phyloP scores from a whole-genome alignment of 2,797 vertebrate genomes.

The Diplodus sargus region DNA sequence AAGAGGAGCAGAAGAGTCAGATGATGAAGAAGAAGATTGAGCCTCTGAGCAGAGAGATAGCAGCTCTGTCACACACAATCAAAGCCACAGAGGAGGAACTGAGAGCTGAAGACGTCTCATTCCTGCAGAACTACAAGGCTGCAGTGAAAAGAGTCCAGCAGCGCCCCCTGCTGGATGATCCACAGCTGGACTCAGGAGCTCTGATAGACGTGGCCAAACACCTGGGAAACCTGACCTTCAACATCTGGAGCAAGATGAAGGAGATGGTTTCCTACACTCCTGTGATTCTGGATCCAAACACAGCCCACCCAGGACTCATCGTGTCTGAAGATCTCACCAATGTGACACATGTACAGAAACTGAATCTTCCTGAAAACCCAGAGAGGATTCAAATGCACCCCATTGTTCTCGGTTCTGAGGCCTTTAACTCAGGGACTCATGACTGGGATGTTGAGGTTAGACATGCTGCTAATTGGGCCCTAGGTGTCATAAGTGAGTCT shows the following conservation, averaged over 20 bases:
- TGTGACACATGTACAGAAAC: neutral
- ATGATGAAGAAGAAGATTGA: slow-evolving; percentile 21
- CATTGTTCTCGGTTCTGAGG: neutral
- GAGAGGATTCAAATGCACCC: no score
- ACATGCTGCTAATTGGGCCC: neutral
- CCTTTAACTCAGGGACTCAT: slow-evolving; percentile 32
- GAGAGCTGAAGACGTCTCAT: slow-evolving; percentile 12
- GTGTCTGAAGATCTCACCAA: slow-evolving; percentile 35
- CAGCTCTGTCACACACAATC: slow-evolving; percentile 23
- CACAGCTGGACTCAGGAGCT: slow-evolving; percentile 22
- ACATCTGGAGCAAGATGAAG: slow-evolving; percentile 36
- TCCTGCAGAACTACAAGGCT: slow-evolving; percentile 38
- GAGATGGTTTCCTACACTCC: slow-evolving; percentile 20
- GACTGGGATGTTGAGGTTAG: slow-evolving; percentile 28
- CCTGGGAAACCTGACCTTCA: slow-evolving; percentile 29
- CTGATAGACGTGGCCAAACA: slow-evolving; percentile 24
- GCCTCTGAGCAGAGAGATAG: slow-evolving; percentile 13
- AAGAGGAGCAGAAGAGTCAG: slow-evolving; percentile 36
- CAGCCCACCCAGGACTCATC: neutral
- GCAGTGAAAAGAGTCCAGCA: slow-evolving; percentile 34
- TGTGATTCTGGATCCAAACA: slow-evolving; percentile 41
- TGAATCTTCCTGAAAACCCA: no score
- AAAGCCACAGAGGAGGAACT: slow-evolving; percentile 8
- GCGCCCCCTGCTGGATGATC: slow-evolving; percentile 17
- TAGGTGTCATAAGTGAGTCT: neutral